phyloP scores from a whole-genome alignment of 2,888 invertebrate species.

The Zygaena filipendulae region DNA sequence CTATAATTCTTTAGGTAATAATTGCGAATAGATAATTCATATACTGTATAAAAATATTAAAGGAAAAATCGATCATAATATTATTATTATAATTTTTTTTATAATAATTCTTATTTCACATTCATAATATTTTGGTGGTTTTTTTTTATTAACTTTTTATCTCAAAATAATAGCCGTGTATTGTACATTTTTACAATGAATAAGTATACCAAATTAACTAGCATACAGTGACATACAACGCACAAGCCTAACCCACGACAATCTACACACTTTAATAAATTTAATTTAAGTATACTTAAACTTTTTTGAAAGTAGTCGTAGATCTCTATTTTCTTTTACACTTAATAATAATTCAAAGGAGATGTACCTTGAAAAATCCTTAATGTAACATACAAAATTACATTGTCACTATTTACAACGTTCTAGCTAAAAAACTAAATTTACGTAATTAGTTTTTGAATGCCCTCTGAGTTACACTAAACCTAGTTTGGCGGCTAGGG shows the following conservation, averaged over 20 bases:
- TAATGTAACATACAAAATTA: slow-evolving; percentile 65
- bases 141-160: no score
- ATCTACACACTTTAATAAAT: slow-evolving; percentile 51
- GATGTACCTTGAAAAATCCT: slow-evolving; percentile 57
- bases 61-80: slow-evolving; percentile 64
- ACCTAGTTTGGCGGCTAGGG: slow-evolving; percentile 46
- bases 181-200: slow-evolving; percentile 67
- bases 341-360: slow-evolving; percentile 61
- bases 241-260: slow-evolving; percentile 62
- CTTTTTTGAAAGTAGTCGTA: slow-evolving; percentile 50
- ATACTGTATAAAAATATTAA: slow-evolving; percentile 70
- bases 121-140: no score
- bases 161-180: slow-evolving; percentile 59
- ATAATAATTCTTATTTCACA: slow-evolving; percentile 60
- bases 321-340: slow-evolving; percentile 56
- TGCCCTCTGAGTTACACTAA: slow-evolving; percentile 42
- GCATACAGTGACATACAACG: slow-evolving; percentile 59
- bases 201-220: slow-evolving; percentile 48
- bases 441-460: slow-evolving; percentile 37
- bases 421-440: slow-evolving; percentile 54
- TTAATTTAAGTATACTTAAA: not conserved
- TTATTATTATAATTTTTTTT: no score
- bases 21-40: slow-evolving; percentile 64
- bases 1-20: slow-evolving; percentile 67
- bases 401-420: slow-evolving; percentile 61